Evolutionary conservation across 2,113 vertebrate species (phyloP).

Genomic region (Odontesthes bonariensis): DNA sequence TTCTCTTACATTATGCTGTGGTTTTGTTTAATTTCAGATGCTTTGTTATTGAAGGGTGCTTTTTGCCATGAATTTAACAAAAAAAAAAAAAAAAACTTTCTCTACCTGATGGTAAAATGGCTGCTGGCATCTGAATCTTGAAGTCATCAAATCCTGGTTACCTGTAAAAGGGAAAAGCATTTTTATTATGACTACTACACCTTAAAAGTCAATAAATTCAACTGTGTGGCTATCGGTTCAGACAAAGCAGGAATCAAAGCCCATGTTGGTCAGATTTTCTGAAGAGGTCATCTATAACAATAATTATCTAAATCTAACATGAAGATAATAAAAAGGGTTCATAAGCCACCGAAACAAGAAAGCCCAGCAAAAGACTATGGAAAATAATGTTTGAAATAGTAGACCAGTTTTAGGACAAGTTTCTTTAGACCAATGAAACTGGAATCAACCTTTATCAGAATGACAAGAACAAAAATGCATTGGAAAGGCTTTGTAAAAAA

Average conservation of each 20-base stretch:
- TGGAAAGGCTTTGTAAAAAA: no score
- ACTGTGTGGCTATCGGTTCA: no score
- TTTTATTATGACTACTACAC: not conserved
- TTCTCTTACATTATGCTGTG: no score
- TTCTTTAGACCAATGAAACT: no score
- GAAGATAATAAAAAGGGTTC: not conserved
- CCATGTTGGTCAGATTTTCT: no score
- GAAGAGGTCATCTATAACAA: not conserved
- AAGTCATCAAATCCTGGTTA: not conserved
- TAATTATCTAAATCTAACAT: not conserved
- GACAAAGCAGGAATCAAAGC: no score
- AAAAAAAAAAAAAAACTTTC: not conserved
- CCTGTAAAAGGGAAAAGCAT: constrained; percentile 38
- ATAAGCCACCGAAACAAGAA: not conserved
- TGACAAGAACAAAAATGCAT: no score
- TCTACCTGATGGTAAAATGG: constrained; percentile 45
- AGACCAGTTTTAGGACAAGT: no score
- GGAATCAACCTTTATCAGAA: no score
- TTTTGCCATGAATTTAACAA: not conserved
- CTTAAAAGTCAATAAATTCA: not conserved
- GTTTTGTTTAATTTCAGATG: no score
- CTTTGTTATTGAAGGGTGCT: not conserved
- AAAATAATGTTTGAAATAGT: no score
- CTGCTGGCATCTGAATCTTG: constrained; percentile 7
- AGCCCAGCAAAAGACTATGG: not conserved